Evolutionary conservation across 2,113 vertebrate species (phyloP), one percentile per base, ranked within the genome.

Genomic region (Mionectes macconnelli): DNA sequence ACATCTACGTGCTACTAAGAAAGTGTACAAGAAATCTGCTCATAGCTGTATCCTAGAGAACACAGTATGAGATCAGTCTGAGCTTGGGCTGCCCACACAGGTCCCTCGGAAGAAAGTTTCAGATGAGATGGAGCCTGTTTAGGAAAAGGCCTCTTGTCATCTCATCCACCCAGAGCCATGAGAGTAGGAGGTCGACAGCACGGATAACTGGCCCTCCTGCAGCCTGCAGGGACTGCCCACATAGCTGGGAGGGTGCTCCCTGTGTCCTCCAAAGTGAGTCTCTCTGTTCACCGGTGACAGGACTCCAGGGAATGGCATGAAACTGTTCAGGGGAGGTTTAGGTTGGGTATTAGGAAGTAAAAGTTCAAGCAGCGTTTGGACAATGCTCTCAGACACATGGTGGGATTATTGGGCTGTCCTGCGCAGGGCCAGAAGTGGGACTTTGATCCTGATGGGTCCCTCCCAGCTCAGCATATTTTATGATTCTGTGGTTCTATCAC

Each of bases 171-270:
- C 12, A 13, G 40, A 49, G 39, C 17, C 63, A n/a, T 3, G 13
- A 9, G 56, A n/a, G 62, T 6, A 0, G 18, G 24, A 14, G 14
- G 30, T 16, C 19, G 30, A 35, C 0, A 4, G 31, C 62, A 52
- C 1, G 0, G 50, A 5, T 5, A 53, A 21, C 7, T 4, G n/a
- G 11, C 31, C 47, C 25, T 11, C 14, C 12, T 5, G 11, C 49
- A 63, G 74, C 3, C 39, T 4, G 5, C 45, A 40, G 69, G 63
- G 70, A 8, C 24, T 15, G 25, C 40, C n/a, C 5, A 1, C 24
- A 1, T 2, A 20, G n/a, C n/a, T n/a, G n/a, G n/a, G n/a, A n/a
- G n/a, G n/a, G n/a, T n/a, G 33, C 31, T 21, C 31, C 8, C 3
- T 56, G 55, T 9, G 44, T 22, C 30, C 59, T 60, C 30, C 7